Base-by-base conservation (phyloP, 2,888 invertebrate species). In the Bibio marci region DNA sequence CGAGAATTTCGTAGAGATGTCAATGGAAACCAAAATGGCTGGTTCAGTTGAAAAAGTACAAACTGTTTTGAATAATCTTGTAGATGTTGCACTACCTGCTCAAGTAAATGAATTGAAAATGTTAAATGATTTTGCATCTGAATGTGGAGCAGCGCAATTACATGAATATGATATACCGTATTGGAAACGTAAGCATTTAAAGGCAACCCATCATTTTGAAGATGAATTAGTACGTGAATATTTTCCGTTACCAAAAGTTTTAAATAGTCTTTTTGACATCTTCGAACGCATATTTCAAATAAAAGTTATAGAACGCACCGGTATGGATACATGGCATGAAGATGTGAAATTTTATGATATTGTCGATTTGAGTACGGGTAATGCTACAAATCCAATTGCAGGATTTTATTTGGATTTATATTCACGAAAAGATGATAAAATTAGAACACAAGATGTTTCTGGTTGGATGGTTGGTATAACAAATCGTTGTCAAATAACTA, bases 21-120 rank as follows among this genome's bases (percentile, higher is more conserved):
- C 85, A 28, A 86, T 94, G 86, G 78, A 83, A 63, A 90, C 88
- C 0, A 92, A 91, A 69, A 72, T 94, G 88, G 87, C 90, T 7
- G 82, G 79, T 8, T 77, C 67, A 45, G 61, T 85, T 12, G 73
- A 80, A 38, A 80, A 79, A 56, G 76, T 91, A 0, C 66, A 77
- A 46, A 67, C 70, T 43, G 70, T 79, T 43, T 65, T 94, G 19
- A 67, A 76, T 38, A 70, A 64, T 45, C 65, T 86, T 27, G 56
- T 77, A 1, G 69, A 73, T 48, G 70, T 67, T 50, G 83, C 86
- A 1, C 71, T 70, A 41, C 78, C 80, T 1, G 72, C 75, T 36
- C 87, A 90, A 55, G 73, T 79, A 41, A 62, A 67, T 5, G 91
- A 92, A 64, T 55, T 94, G 2, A 66, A 70, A 25, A 58, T 66